Evolutionary conservation across 2,888 invertebrate genomes (phyloP).

Genomic region (Stenoptilia bipunctidactyla): DNA sequence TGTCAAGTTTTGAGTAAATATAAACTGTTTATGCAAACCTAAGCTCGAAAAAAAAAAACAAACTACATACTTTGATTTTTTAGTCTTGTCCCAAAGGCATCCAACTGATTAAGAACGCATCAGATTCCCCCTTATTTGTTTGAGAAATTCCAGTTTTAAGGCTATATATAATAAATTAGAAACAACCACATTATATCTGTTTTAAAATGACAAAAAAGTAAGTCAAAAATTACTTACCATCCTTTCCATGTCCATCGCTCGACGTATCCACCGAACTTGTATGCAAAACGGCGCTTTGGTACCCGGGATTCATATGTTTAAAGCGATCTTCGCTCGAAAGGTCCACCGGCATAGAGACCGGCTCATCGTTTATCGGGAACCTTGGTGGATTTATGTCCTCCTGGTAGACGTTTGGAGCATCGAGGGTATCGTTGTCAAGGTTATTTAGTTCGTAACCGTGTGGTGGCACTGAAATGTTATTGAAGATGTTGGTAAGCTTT

Average conservation of each 20-base stretch:
- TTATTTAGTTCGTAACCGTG: conserved; percentile 77
- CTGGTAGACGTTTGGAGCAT: conserved; percentile 71
- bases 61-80: too few species aligned
- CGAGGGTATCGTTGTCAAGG: conserved; percentile 74
- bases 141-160: too few species aligned
- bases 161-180: too few species aligned
- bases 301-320: conserved; percentile 80
- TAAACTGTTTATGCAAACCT: too few species aligned
- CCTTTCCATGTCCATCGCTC: conserved; percentile 43
- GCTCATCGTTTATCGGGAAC: conserved; percentile 52
- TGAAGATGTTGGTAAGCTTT: not conserved
- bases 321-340: conserved; percentile 66
- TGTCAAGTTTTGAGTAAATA: too few species aligned
- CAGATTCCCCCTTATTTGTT: too few species aligned
- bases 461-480: conserved; percentile 64
- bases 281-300: conserved; percentile 80
- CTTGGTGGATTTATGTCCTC: conserved; percentile 49
- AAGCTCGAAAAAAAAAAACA: too few species aligned
- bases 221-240: conserved; percentile 38
- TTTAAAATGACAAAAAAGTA: too few species aligned
- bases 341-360: conserved; percentile 55
- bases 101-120: too few species aligned
- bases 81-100: too few species aligned
- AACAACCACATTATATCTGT: too few species aligned
- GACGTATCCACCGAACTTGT: conserved; percentile 52